Evolutionary conservation across 2,113 vertebrate genomes (phyloP), one percentile per base, ranked within the genome.

Genomic region (Amblyornis subalaris): DNA sequence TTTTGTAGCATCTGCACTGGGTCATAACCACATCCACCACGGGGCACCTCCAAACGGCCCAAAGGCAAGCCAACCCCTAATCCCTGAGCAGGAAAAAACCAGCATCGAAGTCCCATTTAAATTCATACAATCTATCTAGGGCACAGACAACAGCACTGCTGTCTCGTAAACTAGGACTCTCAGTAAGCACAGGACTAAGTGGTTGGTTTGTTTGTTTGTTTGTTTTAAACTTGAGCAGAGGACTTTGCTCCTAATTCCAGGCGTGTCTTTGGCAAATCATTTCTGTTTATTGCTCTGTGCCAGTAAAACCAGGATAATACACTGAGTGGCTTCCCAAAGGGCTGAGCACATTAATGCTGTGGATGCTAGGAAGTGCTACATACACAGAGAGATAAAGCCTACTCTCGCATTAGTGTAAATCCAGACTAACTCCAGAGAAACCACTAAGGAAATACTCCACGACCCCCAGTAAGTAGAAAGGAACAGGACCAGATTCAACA

Each of bases 171-270:
- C 50, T 69, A 26, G 70, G 50, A 65, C 71, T 72, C 83, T 69
- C 51, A 66, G 36, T 42, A 73, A 85, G 54, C 66, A 90, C 54
- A 42, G 53, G 42, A 50, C 48, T 51, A 66, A 64, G 48, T 7
- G 82, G 53, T 29, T 51, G 45, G 76, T 84, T 72, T 90, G 45
- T 61, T 69, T 83, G 62, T 87, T 71, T 89, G 48, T 73, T 88
- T 91, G n/a, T n/a, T n/a, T n/a, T n/a, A 79, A 91, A 83, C 85
- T 86, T n/a, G 47, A 88, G 55, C 54, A 66, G 28, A 89, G 33
- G 60, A 73, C 78, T 93, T 76, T 70, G 47, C n/a, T 93, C 47
- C 74, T 40, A 78, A 93, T 90, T 94, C 74, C 42, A 85, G 60
- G 60, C 73, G 76, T 44, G 69, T 74, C 85, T 64, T 95, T 80